Evolutionary conservation across 1,140 invertebrate genomes (phyloP), one percentile per base, ranked within the genome.

Genomic region (Nylanderia fulva): DNA sequence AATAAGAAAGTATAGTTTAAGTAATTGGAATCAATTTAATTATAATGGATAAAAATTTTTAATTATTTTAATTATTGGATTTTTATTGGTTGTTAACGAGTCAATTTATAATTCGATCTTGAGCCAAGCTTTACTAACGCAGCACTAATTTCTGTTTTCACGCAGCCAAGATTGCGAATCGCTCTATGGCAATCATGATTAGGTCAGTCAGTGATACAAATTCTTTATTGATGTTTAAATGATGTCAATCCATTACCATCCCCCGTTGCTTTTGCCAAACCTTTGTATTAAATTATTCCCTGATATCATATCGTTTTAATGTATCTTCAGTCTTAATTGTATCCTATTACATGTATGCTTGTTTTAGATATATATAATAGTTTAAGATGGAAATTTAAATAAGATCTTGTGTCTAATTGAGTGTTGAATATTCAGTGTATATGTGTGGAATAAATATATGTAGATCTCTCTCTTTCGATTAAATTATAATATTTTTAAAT

Each of bases 121-220:
- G 18, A 56, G 29, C 33, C 33, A 36, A 71, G 77, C 66, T 71
- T 8, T 71, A 84, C 61, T 84, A 84, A 84, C 39, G 27, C 45
- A 82, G n/a, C 15, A 21, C 45, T 82, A 85, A 64, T 90, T 89
- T 88, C 64, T 89, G 48, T 88, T 91, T 92, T 88, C 83, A 84
- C 77, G 60, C 91, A 93, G 91, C 90, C 72, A 90, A 90, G 88
- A 93, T 90, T 91, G 86, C 88, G 87, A 85, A 86, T 85, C 75
- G 74, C 45, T 63, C 69, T 88, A 89, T 86, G 85, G 86, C 77
- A 88, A 85, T 90, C 85, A 90, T 39, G 72, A 90, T 86, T 93
- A 93, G 92, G 92, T 93, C 72, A 91, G 91, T 91, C 63, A 71
- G 58, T 29, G 83, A 85, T 84, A 56, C n/a, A 77, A 54, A 74